Conservation (phyloP, 1,140 invertebrate genomes). For the Cyrtorhinus lividipennis region DNA sequence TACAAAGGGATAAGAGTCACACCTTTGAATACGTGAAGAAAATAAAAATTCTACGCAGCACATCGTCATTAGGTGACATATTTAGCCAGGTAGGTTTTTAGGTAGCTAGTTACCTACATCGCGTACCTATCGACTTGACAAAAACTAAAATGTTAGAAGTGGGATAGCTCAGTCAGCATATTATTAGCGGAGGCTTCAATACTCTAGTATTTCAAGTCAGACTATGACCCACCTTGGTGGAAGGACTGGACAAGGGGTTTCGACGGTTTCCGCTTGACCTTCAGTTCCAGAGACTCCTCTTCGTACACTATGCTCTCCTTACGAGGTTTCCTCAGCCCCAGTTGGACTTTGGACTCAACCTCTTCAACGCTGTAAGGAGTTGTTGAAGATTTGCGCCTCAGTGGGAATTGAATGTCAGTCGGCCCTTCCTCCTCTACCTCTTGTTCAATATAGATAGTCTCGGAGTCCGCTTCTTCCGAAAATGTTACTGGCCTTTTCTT, state of each 20-base stretch:
- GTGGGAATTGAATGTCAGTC: constrained; percentile 37
- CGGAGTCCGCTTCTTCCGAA: constrained; percentile 48
- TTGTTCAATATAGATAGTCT: constrained; percentile 48
- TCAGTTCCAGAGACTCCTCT: constrained; percentile 40
- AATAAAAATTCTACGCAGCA: too few species aligned
- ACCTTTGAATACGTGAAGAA: too few species aligned
- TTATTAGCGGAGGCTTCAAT: too few species aligned
- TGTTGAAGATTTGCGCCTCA: constrained; percentile 22
- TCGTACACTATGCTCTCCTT: constrained; percentile 35
- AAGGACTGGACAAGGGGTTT: constrained; percentile 32
- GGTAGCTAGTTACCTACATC: too few species aligned
- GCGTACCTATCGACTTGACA: too few species aligned
- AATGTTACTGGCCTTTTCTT: constrained; percentile 58
- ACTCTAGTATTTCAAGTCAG: too few species aligned
- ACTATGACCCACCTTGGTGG: constrained; percentile 27
- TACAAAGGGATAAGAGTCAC: too few species aligned
- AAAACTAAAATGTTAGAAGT: too few species aligned
- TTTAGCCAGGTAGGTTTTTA: too few species aligned
- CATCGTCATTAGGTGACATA: too few species aligned
- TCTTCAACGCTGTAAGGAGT: constrained; percentile 26
- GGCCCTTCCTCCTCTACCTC: constrained; percentile 39
- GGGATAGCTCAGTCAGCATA: too few species aligned
- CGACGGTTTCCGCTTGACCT: constrained; percentile 40
- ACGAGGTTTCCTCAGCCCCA: constrained; percentile 23
- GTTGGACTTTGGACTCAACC: constrained; percentile 26